A percentile compares a stretch with the other conserved stretches of the same genome.
Evolutionary conservation across 2,797 vertebrate genomes (phyloP).

Genomic region (Adelosebastes latens): DNA sequence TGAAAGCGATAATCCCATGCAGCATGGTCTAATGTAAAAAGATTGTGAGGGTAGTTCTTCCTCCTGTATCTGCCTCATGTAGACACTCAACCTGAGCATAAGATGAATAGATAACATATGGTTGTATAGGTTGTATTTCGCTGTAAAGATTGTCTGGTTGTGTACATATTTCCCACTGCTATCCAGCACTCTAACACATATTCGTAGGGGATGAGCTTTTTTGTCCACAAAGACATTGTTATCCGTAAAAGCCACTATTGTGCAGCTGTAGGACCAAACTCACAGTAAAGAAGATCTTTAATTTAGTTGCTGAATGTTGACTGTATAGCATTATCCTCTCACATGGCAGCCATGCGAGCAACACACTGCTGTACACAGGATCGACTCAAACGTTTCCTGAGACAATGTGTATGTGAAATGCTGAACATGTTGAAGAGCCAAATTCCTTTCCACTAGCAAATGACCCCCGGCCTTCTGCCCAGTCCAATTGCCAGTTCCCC

Average conservation of each 20-base stretch:
- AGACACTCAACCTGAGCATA: neutral
- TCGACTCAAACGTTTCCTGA: constrained; percentile 51
- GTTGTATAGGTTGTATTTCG: constrained; percentile 4
- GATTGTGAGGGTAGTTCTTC: neutral
- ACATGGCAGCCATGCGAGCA: neutral
- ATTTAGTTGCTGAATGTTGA: neutral
- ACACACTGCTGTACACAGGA: constrained; percentile 2
- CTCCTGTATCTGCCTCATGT: constrained; percentile 13
- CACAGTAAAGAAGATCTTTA: neutral
- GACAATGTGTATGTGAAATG: constrained; percentile 67
- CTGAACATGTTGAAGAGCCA: constrained; percentile 66
- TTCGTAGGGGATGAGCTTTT: neutral
- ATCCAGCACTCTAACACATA: neutral
- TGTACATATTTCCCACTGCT: constrained; percentile 8
- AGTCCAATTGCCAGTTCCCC: constrained; percentile 58
- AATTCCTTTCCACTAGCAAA: constrained; percentile 84
- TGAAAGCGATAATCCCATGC: neutral
- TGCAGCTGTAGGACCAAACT: neutral
- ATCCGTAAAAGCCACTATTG: neutral
- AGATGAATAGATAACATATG: constrained; percentile 32
- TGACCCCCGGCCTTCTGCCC: constrained; percentile 71
- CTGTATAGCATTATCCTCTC: neutral
- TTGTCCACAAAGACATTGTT: neutral
- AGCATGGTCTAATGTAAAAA: constrained; percentile 1
- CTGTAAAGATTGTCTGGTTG: neutral